Evolutionary conservation across 2,113 vertebrate species (phyloP).

Genomic region (Pristiophorus japonicus): DNA sequence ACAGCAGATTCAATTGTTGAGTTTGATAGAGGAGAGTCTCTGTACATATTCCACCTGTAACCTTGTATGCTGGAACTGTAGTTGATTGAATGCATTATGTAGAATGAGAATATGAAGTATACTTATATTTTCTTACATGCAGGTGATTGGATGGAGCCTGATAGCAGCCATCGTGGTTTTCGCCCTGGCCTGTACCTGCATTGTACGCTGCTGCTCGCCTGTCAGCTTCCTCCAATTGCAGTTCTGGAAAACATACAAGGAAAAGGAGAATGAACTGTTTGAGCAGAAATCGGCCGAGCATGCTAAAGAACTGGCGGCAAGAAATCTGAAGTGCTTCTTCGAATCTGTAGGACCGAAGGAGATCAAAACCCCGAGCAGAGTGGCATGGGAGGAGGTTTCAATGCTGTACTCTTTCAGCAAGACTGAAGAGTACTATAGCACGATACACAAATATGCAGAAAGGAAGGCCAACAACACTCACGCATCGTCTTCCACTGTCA

Average conservation of each 20-base stretch:
- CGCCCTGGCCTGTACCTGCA: conserved; percentile 47
- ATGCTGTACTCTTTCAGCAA: conserved; percentile 49
- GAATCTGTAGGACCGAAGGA: conserved; percentile 33
- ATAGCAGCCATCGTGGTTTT: conserved; percentile 48
- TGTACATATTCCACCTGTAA: too few species aligned
- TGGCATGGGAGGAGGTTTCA: conserved; percentile 63
- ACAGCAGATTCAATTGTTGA: neutral
- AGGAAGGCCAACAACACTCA: conserved; percentile 33
- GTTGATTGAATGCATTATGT: neutral
- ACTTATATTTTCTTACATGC: conserved; percentile 38
- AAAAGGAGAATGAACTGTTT: conserved; percentile 56
- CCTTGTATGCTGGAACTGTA: neutral
- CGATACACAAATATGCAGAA: conserved; percentile 61
- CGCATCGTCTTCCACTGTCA: fast-evolving
- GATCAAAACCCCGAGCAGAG: conserved; percentile 47
- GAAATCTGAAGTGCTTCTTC: conserved; percentile 66
- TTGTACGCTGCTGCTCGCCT: conserved; percentile 53
- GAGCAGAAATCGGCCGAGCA: conserved; percentile 50
- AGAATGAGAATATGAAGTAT: neutral
- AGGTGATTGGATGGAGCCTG: conserved; percentile 69
- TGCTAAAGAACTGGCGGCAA: conserved; percentile 58
- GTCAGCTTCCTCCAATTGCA: conserved; percentile 63
- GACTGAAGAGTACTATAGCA: conserved; percentile 55
- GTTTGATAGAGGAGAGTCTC: neutral
- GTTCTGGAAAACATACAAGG: conserved; percentile 62